Evolutionary conservation across 2,113 vertebrate genomes (phyloP), one percentile per base, ranked within the genome.

Genomic region (Erythrocebus patas): DNA sequence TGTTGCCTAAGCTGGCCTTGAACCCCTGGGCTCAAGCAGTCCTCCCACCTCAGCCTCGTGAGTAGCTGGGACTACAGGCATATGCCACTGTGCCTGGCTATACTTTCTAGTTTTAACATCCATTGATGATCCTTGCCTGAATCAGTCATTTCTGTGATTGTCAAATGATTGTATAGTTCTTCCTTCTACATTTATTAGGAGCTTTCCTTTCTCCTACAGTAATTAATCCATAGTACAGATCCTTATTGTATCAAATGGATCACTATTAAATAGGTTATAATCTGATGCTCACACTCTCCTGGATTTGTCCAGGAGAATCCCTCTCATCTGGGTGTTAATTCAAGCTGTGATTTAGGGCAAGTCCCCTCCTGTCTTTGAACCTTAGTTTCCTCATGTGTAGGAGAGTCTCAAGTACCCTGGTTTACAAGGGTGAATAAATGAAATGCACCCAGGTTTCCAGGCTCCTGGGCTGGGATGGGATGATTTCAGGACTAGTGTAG

Each of bases 81-180:
- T 7, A 17, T 25, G 32, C 16, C 66, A 68, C 66, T 35, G 32
- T 30, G 32, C 16, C 66, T 35, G 66, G 66, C 66, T 68, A 18
- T 40, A 95, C n/a, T 40, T 61, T 72, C 17, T 52, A 45, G 23
- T 61, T 80, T 89, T 91, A 50, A 57, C 14, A 93, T 90, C 40
- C 30, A n/a, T 55, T 92, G 57, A 72, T 96, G 75, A 86, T 48
- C 25, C 64, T 96, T 68, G 18, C 38, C 20, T 94, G 43, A 86
- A 57, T 95, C 87, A 96, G 0, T 96, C 70, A 70, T 87, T 79
- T 90, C 73, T 93, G 2, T 81, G 32, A 82, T 70, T 48, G n/a
- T 86, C 70, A 90, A 64, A 78, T 97, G 55, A 93, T 93, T 91
- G 84, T 96, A 5, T 93, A 93, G 73, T 93, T 95, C 9, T 18